Percentiles rank a stretch among this genome's conserved stretches.
phyloP scores from a whole-genome alignment of 92 coral and sea anemone genomes.

The Zoanthus solanderi region DNA sequence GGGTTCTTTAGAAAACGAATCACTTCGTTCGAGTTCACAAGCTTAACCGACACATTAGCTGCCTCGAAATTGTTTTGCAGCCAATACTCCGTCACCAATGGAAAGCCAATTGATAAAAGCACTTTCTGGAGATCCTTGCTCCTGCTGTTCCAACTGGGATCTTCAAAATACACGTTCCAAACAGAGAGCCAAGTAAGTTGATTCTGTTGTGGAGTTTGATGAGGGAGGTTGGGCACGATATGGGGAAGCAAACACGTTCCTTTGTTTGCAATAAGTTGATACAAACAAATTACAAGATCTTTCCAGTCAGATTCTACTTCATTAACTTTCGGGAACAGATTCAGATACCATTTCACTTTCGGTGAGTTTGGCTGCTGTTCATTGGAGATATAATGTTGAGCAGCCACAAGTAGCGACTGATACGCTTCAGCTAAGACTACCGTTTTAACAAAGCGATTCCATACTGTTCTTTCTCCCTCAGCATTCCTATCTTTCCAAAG shows the following conservation, averaged over 20 bases:
- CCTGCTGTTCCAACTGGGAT: neutral
- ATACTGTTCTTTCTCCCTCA: slow-evolving; percentile 58
- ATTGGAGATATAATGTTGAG: slow-evolving; percentile 53
- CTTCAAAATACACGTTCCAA: slow-evolving; percentile 61
- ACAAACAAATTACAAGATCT: slow-evolving; percentile 24
- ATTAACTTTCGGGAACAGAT: slow-evolving; percentile 30
- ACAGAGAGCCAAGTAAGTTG: slow-evolving; percentile 60
- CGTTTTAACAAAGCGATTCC: slow-evolving; percentile 80
- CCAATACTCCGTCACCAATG: neutral
- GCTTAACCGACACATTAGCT: slow-evolving; percentile 11
- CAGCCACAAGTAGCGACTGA: slow-evolving; percentile 68
- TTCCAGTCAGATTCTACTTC: slow-evolving; percentile 26
- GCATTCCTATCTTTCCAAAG: slow-evolving; percentile 77
- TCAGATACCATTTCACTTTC: slow-evolving; percentile 3
- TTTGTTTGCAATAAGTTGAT: slow-evolving; percentile 9
- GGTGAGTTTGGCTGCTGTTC: slow-evolving; percentile 20
- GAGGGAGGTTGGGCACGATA: neutral
- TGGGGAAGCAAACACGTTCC: slow-evolving; percentile 14
- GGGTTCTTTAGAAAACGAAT: slow-evolving; percentile 12
- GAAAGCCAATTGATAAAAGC: slow-evolving; percentile 7
- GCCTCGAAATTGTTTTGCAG: slow-evolving; percentile 18
- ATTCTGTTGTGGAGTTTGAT: neutral
- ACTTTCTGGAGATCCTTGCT: neutral
- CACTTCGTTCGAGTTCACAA: slow-evolving; percentile 5
- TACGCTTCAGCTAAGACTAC: slow-evolving; percentile 76